These are phyloP conservation scores for Pogonomyrmex barbatus DNA, from an alignment of 1,140 invertebrate genomes.

Conservation along the genomic window DNA sequence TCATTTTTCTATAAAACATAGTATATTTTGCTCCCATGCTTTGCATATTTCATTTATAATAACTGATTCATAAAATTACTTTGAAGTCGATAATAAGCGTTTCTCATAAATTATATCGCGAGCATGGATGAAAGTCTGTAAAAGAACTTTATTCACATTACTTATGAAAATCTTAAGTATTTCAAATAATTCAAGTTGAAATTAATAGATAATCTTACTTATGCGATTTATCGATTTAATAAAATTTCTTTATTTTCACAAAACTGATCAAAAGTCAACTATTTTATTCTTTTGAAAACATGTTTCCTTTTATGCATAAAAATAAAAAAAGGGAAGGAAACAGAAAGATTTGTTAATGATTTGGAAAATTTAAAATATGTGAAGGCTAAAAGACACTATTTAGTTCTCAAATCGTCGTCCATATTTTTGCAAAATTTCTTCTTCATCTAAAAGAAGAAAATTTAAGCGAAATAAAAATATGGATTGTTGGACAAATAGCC, in stretches of 20 bases:
- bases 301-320: neutral
- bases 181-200: neutral
- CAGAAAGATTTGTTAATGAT: neutral
- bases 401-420: neutral
- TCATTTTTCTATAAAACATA: neutral
- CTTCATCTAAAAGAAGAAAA: neutral
- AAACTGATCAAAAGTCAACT: neutral
- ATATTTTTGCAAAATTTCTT: neutral
- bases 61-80: neutral
- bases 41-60: conserved; percentile 1
- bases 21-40: neutral
- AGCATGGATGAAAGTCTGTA: neutral
- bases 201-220: neutral
- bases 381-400: neutral
- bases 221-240: neutral
- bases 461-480: neutral
- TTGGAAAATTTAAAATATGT: neutral
- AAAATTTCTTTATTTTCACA: neutral
- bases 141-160: neutral
- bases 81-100: neutral
- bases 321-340: neutral
- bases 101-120: neutral
- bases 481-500: neutral
- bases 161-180: neutral
- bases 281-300: neutral